These are phyloP conservation scores for Anastrepha obliqua DNA, from an alignment of 1,140 invertebrate species.

Conservation along the genomic window DNA sequence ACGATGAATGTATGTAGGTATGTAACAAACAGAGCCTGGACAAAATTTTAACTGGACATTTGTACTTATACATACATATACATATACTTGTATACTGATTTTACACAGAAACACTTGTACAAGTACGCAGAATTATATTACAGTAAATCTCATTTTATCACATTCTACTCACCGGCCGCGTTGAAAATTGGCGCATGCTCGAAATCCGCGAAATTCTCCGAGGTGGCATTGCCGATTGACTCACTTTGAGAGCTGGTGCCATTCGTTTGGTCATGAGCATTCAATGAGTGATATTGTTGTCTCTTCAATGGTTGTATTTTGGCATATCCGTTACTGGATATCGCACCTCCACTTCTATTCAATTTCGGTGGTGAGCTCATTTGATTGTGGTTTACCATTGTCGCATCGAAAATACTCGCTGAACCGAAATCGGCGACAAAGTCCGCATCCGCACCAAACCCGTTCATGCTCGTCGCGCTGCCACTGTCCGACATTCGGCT, in stretches of 20 bases:
- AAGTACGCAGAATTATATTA: no score
- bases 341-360: constrained; percentile 64
- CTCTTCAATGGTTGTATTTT: constrained; percentile 70
- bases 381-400: constrained; percentile 56
- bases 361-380: constrained; percentile 65
- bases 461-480: constrained; percentile 70
- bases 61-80: no score
- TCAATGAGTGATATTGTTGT: constrained; percentile 58
- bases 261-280: constrained; percentile 53
- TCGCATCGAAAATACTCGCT: constrained; percentile 76
- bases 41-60: no score
- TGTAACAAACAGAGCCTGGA: no score
- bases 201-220: constrained; percentile 81
- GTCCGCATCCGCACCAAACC: constrained; percentile 74
- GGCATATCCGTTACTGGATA: constrained; percentile 70
- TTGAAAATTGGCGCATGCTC: constrained; percentile 83
- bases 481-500: constrained; percentile 70
- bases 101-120: no score
- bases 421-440: constrained; percentile 82
- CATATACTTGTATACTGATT: no score
- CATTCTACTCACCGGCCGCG: constrained; percentile 75
- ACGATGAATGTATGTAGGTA: no score
- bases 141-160: background rate
- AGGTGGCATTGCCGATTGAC: constrained; percentile 58
- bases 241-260: constrained; percentile 57